Conservation (phyloP, 2,797 vertebrate genomes). For the Alosa sapidissima region DNA sequence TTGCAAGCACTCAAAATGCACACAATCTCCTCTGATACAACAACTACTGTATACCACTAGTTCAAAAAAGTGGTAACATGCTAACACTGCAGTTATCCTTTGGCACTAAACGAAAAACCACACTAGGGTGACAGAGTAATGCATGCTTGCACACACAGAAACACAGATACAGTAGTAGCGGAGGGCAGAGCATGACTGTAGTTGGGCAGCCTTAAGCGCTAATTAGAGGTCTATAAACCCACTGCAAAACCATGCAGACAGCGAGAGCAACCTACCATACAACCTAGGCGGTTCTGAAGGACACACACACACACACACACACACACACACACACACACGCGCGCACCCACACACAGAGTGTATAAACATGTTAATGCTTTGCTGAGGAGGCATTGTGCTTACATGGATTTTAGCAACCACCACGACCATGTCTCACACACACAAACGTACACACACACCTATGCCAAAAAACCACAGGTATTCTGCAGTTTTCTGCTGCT, state of each 20-base stretch:
- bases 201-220: neutral
- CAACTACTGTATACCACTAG: neutral
- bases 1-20: no score
- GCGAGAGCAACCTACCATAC: slow-evolving; percentile 81
- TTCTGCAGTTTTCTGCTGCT: neutral
- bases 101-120: neutral
- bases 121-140: neutral
- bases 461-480: neutral
- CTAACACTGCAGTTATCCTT: neutral
- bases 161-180: neutral
- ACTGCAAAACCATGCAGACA: slow-evolving; percentile 63
- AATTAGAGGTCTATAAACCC: slow-evolving; percentile 28
- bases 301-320: slow-evolving; percentile 31
- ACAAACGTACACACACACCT: neutral
- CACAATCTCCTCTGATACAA: neutral
- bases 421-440: neutral
- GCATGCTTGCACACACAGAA: neutral
- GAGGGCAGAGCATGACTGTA: neutral
- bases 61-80: no score
- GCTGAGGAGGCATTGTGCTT: neutral
- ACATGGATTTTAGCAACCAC: neutral
- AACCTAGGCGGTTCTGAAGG: slow-evolving; percentile 82
- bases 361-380: slow-evolving; percentile 6
- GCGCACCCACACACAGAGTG: neutral
- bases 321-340: neutral